Base-by-base conservation (phyloP, 92 coral and sea anemone species). In the Zoanthus sansibaricus region DNA sequence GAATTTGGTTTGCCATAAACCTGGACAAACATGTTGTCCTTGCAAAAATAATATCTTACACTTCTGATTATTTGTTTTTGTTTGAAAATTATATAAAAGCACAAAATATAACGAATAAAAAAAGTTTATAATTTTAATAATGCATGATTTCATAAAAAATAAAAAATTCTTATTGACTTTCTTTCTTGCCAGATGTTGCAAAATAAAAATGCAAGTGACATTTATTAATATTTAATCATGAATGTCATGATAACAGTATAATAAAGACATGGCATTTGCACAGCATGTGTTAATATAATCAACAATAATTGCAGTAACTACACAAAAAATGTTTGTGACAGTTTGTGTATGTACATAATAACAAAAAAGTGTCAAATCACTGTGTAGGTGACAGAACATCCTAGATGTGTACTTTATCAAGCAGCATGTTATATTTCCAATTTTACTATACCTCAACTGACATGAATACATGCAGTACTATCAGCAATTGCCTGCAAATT, bases 1-100 rank as follows among this genome's bases (percentile, higher is more conserved):
- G 85, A 80, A 8, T 80, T 45, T 13, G 75, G 21, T 13, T 46
- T 45, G 75, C 74, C 75, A 80, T 80, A 66, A 80, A 80, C 47
- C 66, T 46, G 85, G 25, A 67, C 75, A 80, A 67, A 80, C 85
- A 80, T 80, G 64, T 8, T 10, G 42, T 25, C 7, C 84, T 62
- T n/a, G 52, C 30, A 18, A 20, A 16, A 17, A 31, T 5, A 58
- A 5, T 58, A 12, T 58, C 3, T 5, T n/a, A 17, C 25, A 62
- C n/a, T 62, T 6, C 17, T 48, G 9, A 49, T 11, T 49, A 3
- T 49, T 49, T 11, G 55, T 49, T 49, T 11, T 49, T 11, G 12
- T 49, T 17, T 17, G 9, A 62, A 5, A 21, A 62, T 62, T 62
- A 16, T 8, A 58, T 58, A 5, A 14, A 58, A 58, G n/a, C 69